phyloP scores from a whole-genome alignment of 2,113 vertebrate genomes.

The Mystacornis crossleyi region DNA sequence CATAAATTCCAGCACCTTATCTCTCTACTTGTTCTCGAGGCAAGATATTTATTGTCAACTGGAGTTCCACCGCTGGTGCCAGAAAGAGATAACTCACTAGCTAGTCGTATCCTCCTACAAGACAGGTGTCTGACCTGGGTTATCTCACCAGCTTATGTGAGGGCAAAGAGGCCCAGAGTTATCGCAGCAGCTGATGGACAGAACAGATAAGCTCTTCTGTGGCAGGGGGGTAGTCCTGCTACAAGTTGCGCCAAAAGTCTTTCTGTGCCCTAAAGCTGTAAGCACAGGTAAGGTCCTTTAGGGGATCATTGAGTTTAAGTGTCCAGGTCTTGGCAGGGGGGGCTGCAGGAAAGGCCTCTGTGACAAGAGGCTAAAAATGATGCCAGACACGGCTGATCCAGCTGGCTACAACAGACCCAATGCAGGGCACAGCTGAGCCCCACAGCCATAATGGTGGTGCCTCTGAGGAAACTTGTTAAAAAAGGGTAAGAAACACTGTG shows the following conservation, averaged over 20 bases:
- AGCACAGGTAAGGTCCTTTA: not conserved
- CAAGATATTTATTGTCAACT: not conserved
- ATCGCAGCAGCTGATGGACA: not conserved
- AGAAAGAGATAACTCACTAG: not conserved
- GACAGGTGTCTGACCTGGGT: no score
- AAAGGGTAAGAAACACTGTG: not conserved
- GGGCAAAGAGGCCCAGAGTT: not conserved
- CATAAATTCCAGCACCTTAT: no score
- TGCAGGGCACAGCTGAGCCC: not conserved
- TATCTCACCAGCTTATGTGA: not conserved
- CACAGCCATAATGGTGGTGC: not conserved
- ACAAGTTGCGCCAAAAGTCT: not conserved
- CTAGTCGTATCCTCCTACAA: no score
- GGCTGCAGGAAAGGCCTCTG: not conserved
- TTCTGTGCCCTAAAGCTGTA: not conserved
- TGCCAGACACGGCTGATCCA: not conserved
- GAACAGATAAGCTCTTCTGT: not conserved
- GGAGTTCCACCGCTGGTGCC: not conserved
- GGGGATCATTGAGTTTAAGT: not conserved
- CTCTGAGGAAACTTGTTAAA: not conserved
- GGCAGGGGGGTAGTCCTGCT: no score
- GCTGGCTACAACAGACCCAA: not conserved
- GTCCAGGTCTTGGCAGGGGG: no score
- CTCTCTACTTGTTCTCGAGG: not conserved
- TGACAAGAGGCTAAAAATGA: not conserved